Percentiles rank a stretch among this genome's conserved stretches.
Conservation (phyloP, 1,140 invertebrate species). For the Pseudomyrmex flavicornis region DNA sequence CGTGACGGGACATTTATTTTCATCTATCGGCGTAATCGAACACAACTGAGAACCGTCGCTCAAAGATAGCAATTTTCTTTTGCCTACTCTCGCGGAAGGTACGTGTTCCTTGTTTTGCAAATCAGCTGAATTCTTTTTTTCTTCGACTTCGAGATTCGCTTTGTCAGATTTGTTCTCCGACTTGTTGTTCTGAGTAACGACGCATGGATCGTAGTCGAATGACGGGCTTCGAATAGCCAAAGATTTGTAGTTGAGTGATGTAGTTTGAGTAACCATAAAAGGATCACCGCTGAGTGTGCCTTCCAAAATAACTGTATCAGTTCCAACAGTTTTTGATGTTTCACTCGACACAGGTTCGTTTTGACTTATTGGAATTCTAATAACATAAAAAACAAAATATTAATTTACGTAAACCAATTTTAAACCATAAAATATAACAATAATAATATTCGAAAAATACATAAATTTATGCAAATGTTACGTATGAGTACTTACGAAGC, state of each 20-base stretch:
- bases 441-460: too few relatives aligned
- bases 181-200: constrained; percentile 9
- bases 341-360: neutral
- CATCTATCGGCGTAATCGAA: constrained; percentile 73
- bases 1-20: constrained; percentile 1
- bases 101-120: constrained; percentile 7
- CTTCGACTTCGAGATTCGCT: constrained; percentile 24
- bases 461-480: neutral
- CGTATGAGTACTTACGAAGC: constrained; percentile 43
- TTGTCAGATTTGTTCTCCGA: constrained; percentile 65
- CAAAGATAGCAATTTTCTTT: constrained; percentile 74
- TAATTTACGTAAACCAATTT: neutral
- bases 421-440: too few relatives aligned
- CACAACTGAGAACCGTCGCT: constrained; percentile 72
- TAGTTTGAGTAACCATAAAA: too few relatives aligned
- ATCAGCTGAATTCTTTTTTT: constrained; percentile 15
- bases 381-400: neutral
- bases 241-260: too few relatives aligned
- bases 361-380: constrained; percentile 22
- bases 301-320: constrained; percentile 28
- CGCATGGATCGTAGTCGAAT: too few relatives aligned
- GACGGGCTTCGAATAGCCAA: too few relatives aligned
- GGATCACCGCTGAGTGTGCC: neutral
- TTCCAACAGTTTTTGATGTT: neutral
- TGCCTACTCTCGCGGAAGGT: constrained; percentile 32